Base-by-base conservation (phyloP, 37 sponge, comb jelly and placozoan genomes). In the Geodia barretti region DNA sequence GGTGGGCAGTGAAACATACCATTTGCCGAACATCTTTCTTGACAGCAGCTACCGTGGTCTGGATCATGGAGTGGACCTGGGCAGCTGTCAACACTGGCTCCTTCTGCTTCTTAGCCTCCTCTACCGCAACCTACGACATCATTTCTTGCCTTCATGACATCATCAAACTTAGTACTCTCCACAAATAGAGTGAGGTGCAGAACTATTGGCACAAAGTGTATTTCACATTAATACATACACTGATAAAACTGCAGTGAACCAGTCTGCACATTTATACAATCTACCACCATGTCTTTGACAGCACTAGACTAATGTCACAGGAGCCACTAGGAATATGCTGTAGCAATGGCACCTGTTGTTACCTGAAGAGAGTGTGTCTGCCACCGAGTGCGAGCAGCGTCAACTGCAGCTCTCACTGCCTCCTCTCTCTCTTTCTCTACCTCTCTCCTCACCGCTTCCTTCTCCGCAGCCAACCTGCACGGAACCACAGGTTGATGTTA, bases 371-470 rank as follows among this genome's bases (percentile, higher is more conserved):
- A n/a, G n/a, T n/a, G n/a, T n/a, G n/a, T 17, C 54, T 47, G 54
- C 54, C 54, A 47, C 54, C 14, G 54, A 7, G 7, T 14, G 7
- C 54, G 7, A 47, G 54, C 54, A 47, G 54, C 54, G 14, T 7
- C 54, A 14, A 47, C 54, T 47, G 54, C 54, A 17, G 54, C 54
- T 17, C 54, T 47, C 11, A 47, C 14, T 7, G 54, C 75, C 0
- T 43, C 72, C 19, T 72, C 42, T 36, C 41, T 41, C 25, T 26
- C 38, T 61, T 75, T 21, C 30, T 20, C 17, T 21, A 26, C 35
- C 76, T 14, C 62, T 28, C 29, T 35, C 76, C 24, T 47, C 62
- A 60, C 62, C 61, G 47, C 76, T 61, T 54, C 34, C 76, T 19
- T 61, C 24, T 20, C 39, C 17, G 59, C 62, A 41, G 2, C 40